Evolutionary conservation across 2,797 vertebrate genomes (phyloP), one percentile per base, ranked within the genome.

Genomic region (Pipistrellus pygmaeus): DNA sequence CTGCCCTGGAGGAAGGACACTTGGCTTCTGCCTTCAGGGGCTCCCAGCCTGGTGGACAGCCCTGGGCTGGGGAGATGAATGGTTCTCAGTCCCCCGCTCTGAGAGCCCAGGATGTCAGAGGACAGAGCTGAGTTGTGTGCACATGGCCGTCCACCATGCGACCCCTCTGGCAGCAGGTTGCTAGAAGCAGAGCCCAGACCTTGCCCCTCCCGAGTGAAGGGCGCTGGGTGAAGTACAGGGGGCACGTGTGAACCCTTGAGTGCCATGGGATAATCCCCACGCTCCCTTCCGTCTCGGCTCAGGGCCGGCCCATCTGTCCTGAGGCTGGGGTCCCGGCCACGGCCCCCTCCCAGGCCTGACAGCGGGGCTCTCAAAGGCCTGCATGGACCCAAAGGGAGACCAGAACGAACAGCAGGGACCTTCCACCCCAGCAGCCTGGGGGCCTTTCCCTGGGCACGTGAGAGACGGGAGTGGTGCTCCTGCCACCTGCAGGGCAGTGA

Each of bases 21-120:
- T 86, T 83, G 68, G 38, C 27, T 72, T 73, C 27, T 86, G 93
- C 35, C 81, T 53, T 73, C 55, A 23, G 84, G 77, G 73, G 38
- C 62, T n/a, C 21, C 62, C 3, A 23, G 62, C 12, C 62, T 44
- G 6, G 27, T 51, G 69, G 71, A 75, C 6, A 64, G 3, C 15
- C 6, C 69, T 30, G 53, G 46, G 30, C 46, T 14, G 1, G 0
- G 23, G 44, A 80, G 71, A 32, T 38, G 64, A 7, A 8, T 3
- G 35, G 25, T 21, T 6, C 23, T 71, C 2, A 3, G 27, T 44
- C 9, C 44, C 6, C 8, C 25, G 7, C 6, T 75, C 62, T 14
- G 62, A 46, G 69, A 38, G 9, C 3, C 17, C 21, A 53, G 48
- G 64, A 32, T 12, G 0, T 62, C 1, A 1, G 75, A 30, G 78